These are phyloP conservation scores for Dufourea novaeangliae DNA, from an alignment of 1,140 invertebrate species.

Conservation along the genomic window DNA sequence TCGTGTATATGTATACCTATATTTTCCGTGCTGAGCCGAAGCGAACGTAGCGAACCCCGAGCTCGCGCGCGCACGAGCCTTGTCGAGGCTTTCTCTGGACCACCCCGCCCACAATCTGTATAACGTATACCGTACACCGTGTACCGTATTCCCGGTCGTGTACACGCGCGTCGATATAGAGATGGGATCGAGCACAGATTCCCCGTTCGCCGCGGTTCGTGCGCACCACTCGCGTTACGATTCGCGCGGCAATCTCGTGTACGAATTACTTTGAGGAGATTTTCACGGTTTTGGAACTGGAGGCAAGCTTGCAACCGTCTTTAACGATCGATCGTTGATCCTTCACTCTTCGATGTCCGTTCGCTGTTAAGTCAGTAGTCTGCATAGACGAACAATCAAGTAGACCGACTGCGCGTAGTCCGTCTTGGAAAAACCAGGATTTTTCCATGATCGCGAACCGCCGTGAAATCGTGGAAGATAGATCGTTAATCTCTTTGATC, in stretches of 20 bases:
- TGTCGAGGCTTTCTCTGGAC: constrained; percentile 75
- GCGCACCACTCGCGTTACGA: background rate
- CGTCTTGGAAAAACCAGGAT: background rate
- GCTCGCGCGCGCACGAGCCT: constrained; percentile 33
- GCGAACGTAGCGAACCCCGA: constrained; percentile 30
- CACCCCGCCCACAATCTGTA: constrained; percentile 75
- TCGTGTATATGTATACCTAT: no score
- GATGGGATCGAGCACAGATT: constrained; percentile 35
- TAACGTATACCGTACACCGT: constrained; percentile 50
- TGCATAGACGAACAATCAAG: constrained; percentile 55
- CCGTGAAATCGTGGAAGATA: no score
- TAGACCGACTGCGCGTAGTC: constrained; percentile 37
- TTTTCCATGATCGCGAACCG: no score
- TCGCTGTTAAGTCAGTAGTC: constrained; percentile 26
- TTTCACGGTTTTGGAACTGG: no score
- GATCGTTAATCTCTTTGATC: no score
- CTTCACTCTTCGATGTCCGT: constrained; percentile 43
- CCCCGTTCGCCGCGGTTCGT: background rate
- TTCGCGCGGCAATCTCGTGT: background rate
- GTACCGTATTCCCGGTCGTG: constrained; percentile 32
- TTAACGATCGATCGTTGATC: constrained; percentile 8
- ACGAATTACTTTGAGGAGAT: no score
- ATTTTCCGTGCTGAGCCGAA: constrained; percentile 46
- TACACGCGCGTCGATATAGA: constrained; percentile 40
- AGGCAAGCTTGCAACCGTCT: constrained; percentile 1